Percentiles rank a stretch among this genome's conserved stretches.
Conservation (phyloP, 2,113 vertebrate genomes). For the Rhineura floridana region DNA sequence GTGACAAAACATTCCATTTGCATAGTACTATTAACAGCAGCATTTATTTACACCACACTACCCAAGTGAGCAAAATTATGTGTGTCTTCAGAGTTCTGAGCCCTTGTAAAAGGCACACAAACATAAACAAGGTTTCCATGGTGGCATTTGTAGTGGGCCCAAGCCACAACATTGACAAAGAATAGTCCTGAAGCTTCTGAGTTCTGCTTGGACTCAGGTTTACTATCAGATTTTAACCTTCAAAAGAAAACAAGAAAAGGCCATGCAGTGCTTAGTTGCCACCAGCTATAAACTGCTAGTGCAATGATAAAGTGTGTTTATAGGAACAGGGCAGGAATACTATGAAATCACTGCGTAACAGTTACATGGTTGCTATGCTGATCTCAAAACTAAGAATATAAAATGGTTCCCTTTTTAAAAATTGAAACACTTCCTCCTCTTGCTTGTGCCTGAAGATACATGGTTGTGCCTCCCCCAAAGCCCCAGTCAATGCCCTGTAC, state of each 20-base stretch:
- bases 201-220: constrained; percentile 37
- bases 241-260: neutral
- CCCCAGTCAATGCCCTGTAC: neutral
- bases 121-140: constrained; percentile 17
- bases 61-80: constrained; percentile 4
- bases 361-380: neutral
- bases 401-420: neutral
- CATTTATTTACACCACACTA: neutral
- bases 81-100: neutral
- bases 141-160: constrained; percentile 31
- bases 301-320: neutral
- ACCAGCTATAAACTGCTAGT: neutral
- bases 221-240: constrained; percentile 14
- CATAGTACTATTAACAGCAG: neutral
- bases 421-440: neutral
- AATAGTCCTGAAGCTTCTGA: neutral
- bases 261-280: neutral
- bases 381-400: neutral
- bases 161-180: constrained; percentile 41
- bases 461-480: neutral
- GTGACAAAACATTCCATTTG: neutral
- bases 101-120: neutral
- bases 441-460: neutral
- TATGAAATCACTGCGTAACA: neutral
- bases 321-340: neutral